phyloP scores from a whole-genome alignment of 2,113 vertebrate species.

The Poecile atricapillus region DNA sequence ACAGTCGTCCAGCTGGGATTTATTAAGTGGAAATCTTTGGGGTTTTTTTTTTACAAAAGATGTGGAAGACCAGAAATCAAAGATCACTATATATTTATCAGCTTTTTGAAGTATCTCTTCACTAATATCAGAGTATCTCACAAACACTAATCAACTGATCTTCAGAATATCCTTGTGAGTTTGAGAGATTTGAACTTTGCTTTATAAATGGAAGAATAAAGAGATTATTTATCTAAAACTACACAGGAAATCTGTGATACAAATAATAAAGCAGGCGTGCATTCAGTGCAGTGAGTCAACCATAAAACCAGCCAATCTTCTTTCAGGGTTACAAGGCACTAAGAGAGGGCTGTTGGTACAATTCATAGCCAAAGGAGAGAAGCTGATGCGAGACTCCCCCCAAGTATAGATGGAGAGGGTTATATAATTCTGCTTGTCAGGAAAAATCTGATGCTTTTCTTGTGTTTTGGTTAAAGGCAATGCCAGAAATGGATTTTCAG shows the following conservation, averaged over 20 bases:
- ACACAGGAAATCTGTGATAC: background rate
- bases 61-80: conserved; percentile 31
- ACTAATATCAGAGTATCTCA: background rate
- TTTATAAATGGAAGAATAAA: background rate
- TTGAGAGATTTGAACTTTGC: background rate
- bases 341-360: background rate
- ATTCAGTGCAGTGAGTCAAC: background rate
- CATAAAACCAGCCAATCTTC: background rate
- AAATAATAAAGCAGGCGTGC: background rate
- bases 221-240: background rate
- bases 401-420: background rate
- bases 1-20: conserved; percentile 11
- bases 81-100: background rate
- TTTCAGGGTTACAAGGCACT: background rate
- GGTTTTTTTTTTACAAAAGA: background rate
- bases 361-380: background rate
- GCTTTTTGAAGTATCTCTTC: conserved; percentile 18
- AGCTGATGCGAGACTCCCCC: background rate
- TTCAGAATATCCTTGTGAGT: conserved; percentile 9
- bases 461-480: background rate
- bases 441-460: background rate
- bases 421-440: background rate
- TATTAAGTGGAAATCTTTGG: background rate
- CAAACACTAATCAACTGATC: conserved; percentile 26
- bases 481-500: background rate